Evolutionary conservation across 2,888 invertebrate species (phyloP).

Genomic region (Xestia c-nigrum): DNA sequence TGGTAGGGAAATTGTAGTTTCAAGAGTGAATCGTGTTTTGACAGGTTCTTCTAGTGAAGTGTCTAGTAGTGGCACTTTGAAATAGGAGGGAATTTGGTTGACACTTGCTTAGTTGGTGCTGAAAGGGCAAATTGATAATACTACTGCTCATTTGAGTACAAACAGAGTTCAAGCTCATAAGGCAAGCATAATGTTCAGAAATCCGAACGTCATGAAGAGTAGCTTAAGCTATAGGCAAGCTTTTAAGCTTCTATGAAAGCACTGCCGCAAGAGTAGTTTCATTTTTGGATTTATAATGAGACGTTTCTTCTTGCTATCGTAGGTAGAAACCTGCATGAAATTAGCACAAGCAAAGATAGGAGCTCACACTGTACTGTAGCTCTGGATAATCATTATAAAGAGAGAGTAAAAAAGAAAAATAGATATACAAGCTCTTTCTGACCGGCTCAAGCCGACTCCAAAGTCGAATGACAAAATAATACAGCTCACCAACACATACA

Average conservation of each 20-base stretch:
- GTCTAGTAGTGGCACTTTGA: constrained; percentile 26
- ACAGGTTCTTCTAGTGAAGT: constrained; percentile 51
- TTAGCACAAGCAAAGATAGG: neutral
- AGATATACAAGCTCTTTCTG: neutral
- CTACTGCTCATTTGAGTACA: neutral
- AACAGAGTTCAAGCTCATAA: neutral
- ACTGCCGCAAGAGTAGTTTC: neutral
- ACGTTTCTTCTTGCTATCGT: neutral
- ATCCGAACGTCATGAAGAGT: neutral
- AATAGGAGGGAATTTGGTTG: constrained; percentile 13
- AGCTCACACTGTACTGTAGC: neutral
- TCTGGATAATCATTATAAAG: neutral
- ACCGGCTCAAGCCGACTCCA: neutral
- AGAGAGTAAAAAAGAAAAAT: neutral
- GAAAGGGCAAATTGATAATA: neutral
- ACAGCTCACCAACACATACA: constrained; percentile 18
- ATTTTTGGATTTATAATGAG: neutral
- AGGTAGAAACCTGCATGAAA: neutral
- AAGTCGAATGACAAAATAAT: constrained; percentile 11
- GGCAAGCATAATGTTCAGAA: neutral
- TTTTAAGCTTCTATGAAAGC: neutral
- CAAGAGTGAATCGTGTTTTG: constrained; percentile 59
- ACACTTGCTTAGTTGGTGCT: neutral
- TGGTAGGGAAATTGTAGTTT: constrained; percentile 75
- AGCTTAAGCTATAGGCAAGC: neutral